Conservation (phyloP, 2,888 invertebrate species). For the Caenorhabditis japonica region DNA sequence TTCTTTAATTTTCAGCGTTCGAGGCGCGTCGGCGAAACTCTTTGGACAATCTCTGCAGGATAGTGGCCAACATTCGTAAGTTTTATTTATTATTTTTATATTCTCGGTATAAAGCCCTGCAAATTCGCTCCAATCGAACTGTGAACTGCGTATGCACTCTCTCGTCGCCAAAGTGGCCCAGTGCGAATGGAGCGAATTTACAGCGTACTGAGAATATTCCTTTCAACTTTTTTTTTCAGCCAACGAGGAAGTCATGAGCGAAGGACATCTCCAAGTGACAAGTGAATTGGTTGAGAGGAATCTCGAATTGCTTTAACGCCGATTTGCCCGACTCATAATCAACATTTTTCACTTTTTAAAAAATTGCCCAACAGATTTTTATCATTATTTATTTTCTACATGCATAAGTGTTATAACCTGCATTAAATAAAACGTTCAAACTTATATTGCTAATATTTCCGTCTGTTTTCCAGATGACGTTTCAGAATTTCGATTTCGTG, state of each 20-base stretch:
- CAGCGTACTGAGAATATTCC: no score
- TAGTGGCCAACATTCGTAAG: slow-evolving; percentile 63
- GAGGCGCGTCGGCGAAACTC: slow-evolving; percentile 58
- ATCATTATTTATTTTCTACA: no score
- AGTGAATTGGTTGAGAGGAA: slow-evolving; percentile 26
- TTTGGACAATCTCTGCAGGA: slow-evolving; percentile 60
- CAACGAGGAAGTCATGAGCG: slow-evolving; percentile 14
- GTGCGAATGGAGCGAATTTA: no score
- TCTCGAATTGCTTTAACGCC: slow-evolving; percentile 37
- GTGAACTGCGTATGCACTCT: no score
- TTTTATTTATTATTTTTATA: slow-evolving; percentile 1
- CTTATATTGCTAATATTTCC: no score
- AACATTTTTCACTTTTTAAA: no score
- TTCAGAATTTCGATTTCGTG: slow-evolving; percentile 30
- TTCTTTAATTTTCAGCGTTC: slow-evolving; percentile 45
- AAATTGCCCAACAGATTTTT: neutral
- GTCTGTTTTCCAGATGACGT: slow-evolving; percentile 1
- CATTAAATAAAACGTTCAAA: no score
- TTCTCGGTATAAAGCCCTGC: neutral
- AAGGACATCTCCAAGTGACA: slow-evolving; percentile 11
- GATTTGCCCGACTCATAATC: no score
- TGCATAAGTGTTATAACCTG: no score
- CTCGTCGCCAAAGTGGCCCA: no score
- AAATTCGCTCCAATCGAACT: no score
- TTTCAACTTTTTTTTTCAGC: slow-evolving; percentile 15